Conservation (phyloP, 2,888 invertebrate species). For the Drosophila sordidapex region DNA sequence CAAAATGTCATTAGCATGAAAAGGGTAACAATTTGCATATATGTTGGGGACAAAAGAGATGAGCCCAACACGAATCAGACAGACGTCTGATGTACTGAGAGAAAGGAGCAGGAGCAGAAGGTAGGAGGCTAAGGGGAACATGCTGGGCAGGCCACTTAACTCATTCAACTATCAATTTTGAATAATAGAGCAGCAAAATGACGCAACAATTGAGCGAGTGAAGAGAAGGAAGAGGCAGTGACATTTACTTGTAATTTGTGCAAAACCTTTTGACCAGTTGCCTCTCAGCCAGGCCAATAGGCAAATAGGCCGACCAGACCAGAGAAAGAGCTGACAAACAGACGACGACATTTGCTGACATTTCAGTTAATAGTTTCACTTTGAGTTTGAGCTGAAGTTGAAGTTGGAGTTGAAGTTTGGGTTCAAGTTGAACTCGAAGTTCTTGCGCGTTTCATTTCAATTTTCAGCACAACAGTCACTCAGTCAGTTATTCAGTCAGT, state of each 20-base stretch:
- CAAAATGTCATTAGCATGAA: constrained; percentile 60
- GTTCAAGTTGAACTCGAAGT: constrained; percentile 7
- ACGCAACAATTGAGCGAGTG: constrained; percentile 62
- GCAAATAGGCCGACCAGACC: constrained; percentile 36
- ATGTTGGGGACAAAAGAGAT: background rate
- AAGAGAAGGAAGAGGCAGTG: constrained; percentile 31
- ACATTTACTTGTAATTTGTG: constrained; percentile 72
- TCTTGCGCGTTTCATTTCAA: constrained; percentile 63
- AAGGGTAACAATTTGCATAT: constrained; percentile 50
- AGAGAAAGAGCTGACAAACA: constrained; percentile 1
- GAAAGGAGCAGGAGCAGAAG: constrained; percentile 17
- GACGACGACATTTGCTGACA: constrained; percentile 9
- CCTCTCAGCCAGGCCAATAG: background rate
- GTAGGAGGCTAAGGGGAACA: constrained; percentile 6
- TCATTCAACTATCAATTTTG: constrained; percentile 77
- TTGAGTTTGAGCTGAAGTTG: background rate
- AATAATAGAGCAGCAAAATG: constrained; percentile 76
- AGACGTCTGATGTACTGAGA: constrained; percentile 33
- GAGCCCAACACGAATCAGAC: constrained; percentile 25
- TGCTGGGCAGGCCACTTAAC: constrained; percentile 65
- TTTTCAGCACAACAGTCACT: constrained; percentile 50
- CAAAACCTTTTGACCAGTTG: constrained; percentile 56
- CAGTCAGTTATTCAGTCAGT: constrained; percentile 22
- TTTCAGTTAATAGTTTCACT: constrained; percentile 7
- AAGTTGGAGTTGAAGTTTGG: background rate